phyloP scores from a whole-genome alignment of 2,888 invertebrate genomes.

The Hedychridium roseum region DNA sequence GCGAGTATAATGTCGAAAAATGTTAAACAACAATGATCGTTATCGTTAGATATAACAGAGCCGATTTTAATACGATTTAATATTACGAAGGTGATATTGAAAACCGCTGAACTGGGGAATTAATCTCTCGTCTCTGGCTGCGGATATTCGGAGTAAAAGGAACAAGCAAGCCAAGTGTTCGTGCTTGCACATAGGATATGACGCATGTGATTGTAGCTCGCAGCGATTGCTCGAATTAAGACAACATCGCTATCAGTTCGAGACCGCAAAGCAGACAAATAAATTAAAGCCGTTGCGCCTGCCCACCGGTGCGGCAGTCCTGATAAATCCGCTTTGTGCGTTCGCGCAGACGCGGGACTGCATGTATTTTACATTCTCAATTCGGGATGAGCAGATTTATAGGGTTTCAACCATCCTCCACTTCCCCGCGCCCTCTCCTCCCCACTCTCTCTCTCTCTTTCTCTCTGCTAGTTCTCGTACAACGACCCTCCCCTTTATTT shows the following conservation, averaged over 20 bases:
- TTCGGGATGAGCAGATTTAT: constrained; percentile 59
- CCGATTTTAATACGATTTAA: no score
- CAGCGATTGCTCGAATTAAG: constrained; percentile 46
- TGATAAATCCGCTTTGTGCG: constrained; percentile 50
- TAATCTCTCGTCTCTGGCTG: no score
- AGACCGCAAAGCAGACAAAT: constrained; percentile 45
- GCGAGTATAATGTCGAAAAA: no score
- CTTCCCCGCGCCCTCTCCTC: constrained; percentile 10
- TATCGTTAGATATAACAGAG: no score
- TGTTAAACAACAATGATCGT: no score
- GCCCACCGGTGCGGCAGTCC: constrained; percentile 50
- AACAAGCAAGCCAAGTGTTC: no score
- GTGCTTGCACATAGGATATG: no score
- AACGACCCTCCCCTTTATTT: no score
- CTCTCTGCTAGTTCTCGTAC: constrained; percentile 25
- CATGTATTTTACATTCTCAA: constrained; percentile 60
- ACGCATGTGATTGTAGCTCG: no score
- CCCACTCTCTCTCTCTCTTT: background rate
- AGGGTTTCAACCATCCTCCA: constrained; percentile 35
- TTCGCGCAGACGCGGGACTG: constrained; percentile 43
- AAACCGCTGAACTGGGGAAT: no score
- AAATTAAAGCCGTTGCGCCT: constrained; percentile 47
- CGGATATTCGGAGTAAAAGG: no score
- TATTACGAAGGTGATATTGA: no score
- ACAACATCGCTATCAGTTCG: constrained; percentile 26